Base-by-base conservation (phyloP, 2,888 invertebrate species). In the Fragum sueziense region DNA sequence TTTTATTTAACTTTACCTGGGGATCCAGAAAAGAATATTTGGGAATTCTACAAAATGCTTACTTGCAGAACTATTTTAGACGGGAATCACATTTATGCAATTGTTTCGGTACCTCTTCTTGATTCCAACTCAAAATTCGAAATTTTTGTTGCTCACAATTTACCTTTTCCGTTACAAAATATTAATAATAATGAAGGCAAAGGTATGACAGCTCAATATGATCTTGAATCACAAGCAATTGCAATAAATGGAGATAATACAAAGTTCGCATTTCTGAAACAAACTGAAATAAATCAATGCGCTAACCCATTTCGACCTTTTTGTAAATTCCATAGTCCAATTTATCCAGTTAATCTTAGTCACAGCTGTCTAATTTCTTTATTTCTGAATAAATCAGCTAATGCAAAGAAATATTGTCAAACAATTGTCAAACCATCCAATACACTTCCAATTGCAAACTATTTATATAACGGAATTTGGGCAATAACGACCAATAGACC, bases 21-120 rank as follows among this genome's bases (percentile, higher is more conserved):
- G 27, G 62, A 69, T 57, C 77, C 77, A 2, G 59, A 29, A 22
- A 62, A 20, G 11, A 27, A 74, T 31, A 78, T 74, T 29, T 78
- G 74, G 78, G 20, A 78, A 57, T 74, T 67, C 37, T 73, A 73
- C 51, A 70, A 74, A 25, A 68, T 47, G 25, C 25, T 47, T 2
- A 20, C 47, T 76, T 68, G 61, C 41, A 62, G 7, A 25, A 33
- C 73, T 22, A 62, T 62, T 54, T 14, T 78, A 22, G 59, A 69
- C 41, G 47, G 27, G 9, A 17, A 73, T 69, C n/a, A 61, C 34
- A 69, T 77, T 27, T 11, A 27, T 34, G 52, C 73, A n/a, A 51
- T 77, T 27, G 34, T 77, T 20, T 25, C 27, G n/a, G 25, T 71
- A 20, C 76, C 76, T 9, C 65, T 76, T 14, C 11, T 76, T 6